Evolutionary conservation across 2,888 invertebrate genomes (phyloP).

Genomic region (Epinotia brunnichana): DNA sequence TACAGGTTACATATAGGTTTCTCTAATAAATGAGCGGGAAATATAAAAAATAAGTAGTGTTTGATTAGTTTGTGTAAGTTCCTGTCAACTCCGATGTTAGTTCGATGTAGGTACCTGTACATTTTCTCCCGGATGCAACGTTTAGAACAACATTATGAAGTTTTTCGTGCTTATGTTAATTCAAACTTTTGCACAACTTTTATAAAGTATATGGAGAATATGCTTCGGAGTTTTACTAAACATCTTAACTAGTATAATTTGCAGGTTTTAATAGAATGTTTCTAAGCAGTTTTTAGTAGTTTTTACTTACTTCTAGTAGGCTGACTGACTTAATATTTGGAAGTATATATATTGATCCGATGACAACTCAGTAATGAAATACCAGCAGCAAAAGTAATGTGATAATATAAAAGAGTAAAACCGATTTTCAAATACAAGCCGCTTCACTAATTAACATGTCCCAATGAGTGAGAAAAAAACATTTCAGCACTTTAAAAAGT

Average conservation of each 20-base stretch:
- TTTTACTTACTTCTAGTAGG: background rate
- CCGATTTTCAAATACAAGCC: too few species aligned
- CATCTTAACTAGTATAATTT: background rate
- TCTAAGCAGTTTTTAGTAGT: background rate
- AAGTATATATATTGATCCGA: background rate
- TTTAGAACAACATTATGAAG: background rate
- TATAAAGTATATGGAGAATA: background rate
- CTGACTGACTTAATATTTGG: background rate
- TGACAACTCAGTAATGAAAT: too few species aligned
- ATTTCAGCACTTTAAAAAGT: too few species aligned
- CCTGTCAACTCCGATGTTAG: background rate
- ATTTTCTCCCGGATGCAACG: background rate
- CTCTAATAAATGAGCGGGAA: background rate
- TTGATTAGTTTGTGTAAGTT: background rate
- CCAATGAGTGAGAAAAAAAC: too few species aligned
- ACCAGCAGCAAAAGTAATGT: background rate
- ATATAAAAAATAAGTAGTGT: conserved; percentile 14
- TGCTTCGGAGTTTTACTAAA: background rate
- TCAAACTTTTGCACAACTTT: background rate
- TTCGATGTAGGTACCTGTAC: too few species aligned
- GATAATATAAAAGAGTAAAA: background rate
- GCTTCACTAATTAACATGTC: too few species aligned
- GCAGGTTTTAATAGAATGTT: background rate
- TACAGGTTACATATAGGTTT: conserved; percentile 14
- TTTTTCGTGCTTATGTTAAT: background rate